Conservation (phyloP, 2,888 invertebrate species). For the Ochropleura plecta region DNA sequence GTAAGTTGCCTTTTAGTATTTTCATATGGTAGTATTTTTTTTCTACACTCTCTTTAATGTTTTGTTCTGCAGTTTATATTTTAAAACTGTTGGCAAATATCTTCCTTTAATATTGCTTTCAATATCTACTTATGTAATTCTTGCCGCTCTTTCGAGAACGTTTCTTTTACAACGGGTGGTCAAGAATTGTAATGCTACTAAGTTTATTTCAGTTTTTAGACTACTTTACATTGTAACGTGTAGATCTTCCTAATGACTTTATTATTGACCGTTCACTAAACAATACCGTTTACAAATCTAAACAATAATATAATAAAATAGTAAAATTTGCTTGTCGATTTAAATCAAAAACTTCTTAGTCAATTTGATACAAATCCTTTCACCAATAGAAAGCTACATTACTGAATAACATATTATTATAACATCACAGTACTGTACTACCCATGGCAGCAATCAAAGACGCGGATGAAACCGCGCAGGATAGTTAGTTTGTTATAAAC, state of each 20-base stretch:
- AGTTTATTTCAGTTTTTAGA: neutral
- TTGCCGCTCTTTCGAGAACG: neutral
- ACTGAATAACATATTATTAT: no score
- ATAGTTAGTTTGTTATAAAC: no score
- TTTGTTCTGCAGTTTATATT: neutral
- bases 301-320: no score
- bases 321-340: no score
- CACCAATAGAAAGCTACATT: no score
- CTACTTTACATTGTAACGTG: neutral
- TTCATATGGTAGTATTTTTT: neutral
- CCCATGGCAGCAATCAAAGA: no score
- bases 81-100: slow-evolving; percentile 19
- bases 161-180: neutral
- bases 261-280: neutral
- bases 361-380: no score
- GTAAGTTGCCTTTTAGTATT: neutral
- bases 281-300: no score
- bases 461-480: no score
- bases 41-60: neutral
- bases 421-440: no score
- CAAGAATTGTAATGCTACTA: neutral
- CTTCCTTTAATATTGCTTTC: slow-evolving; percentile 6
- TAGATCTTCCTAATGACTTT: neutral
- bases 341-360: no score
- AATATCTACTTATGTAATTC: neutral